Conservation (phyloP, 2,797 vertebrate genomes). For the Hyperoplus lanceolatus region DNA sequence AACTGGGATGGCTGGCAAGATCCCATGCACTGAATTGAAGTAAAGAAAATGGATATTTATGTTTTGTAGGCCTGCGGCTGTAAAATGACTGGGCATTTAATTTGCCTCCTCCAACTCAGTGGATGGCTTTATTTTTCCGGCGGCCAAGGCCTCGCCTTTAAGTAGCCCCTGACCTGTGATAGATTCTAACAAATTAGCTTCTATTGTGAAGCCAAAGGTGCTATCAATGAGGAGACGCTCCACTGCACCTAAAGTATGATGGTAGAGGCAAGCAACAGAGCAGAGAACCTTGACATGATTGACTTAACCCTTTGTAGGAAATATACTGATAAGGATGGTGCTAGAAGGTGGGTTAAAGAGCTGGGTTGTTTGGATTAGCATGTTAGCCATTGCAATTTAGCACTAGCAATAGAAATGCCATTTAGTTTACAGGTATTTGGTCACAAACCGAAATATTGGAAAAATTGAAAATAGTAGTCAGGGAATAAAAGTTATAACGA, state of each 20-base stretch:
- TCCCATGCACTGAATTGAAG: conserved; percentile 82
- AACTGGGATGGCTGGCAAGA: conserved; percentile 95
- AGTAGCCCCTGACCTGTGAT: conserved; percentile 99
- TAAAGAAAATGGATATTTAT: conserved; percentile 89
- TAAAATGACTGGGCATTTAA: conserved; percentile 98
- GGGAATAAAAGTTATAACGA: neutral
- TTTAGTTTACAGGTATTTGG: neutral
- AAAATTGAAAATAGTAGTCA: neutral
- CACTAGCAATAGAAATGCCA: neutral
- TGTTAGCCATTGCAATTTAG: neutral
- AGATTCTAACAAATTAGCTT: conserved; percentile 99
- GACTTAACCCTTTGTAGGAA: conserved; percentile 95
- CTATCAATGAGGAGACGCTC: conserved; percentile 98
- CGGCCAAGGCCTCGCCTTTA: conserved; percentile 91
- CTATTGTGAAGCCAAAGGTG: conserved; percentile 99
- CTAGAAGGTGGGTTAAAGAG: conserved; percentile 72
- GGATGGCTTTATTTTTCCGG: conserved; percentile 97
- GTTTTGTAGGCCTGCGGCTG: conserved; percentile 87
- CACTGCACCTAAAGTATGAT: conserved; percentile 98
- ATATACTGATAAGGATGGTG: conserved; percentile 80
- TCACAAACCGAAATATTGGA: neutral
- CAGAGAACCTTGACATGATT: conserved; percentile 94
- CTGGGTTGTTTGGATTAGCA: conserved; percentile 41
- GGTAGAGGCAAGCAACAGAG: conserved; percentile 92
- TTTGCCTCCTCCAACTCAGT: conserved; percentile 89